Base-by-base conservation (phyloP, 2,113 vertebrate genomes). In the Protomyctophum bolini region DNA sequence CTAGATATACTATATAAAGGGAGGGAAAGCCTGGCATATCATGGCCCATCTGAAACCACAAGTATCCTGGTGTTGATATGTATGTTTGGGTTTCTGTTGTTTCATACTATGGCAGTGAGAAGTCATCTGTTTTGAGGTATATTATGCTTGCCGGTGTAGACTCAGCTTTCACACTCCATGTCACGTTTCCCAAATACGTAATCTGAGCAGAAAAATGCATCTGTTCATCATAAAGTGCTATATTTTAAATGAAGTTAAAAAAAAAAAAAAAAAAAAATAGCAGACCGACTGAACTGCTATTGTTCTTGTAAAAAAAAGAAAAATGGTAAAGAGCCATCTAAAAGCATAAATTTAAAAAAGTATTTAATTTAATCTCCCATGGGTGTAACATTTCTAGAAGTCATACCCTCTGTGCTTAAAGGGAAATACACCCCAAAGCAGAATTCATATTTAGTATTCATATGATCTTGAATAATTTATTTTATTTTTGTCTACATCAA, bases 111-210 rank as follows among this genome's bases (percentile, higher is more conserved):
- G 80, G 88, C 90, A 90, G 86, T 89, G 83, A 91, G 58, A 85
- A 74, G 75, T 91, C 80, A 82, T 63, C 75, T 78, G 70, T 84
- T 76, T 66, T 90, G 91, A 92, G 91, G 90, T 91, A 92, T 89
- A 85, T 87, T 88, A 80, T 83, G 79, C 75, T 86, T 72, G 54
- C 79, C 79, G 63, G 67, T 77, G 80, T 76, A 69, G 76, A 81
- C 14, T 11, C 73, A 64, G 72, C 64, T 75, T 81, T 72, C 70
- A 74, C 52, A 76, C 80, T 51, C 72, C 58, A 51, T 77, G 58
- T 76, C 41, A 21, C 58, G 61, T 83, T 85, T 84, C 54, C 66
- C 73, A 77, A 86, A 82, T 75, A 69, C 76, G 66, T 73, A 55
- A 59, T 77, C 77, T 65, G 61, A 78, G 70, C 15, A 46, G 73